phyloP scores from a whole-genome alignment of 92 coral and sea anemone genomes.

The Epizoanthus stellaris region DNA sequence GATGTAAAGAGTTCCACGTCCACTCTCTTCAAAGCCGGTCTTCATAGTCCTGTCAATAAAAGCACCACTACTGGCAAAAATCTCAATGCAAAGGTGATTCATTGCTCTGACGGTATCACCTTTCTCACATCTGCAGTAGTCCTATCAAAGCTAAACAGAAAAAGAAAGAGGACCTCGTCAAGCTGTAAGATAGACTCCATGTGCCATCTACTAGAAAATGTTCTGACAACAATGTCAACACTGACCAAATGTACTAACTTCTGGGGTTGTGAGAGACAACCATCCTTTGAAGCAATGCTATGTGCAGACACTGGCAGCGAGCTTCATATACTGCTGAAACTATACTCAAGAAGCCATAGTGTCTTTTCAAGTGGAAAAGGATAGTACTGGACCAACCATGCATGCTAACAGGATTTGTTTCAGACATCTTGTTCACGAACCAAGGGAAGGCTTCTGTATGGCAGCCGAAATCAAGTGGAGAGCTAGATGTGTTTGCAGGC shows the following conservation, averaged over 20 bases:
- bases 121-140: slow-evolving; percentile 58
- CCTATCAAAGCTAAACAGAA: slow-evolving; percentile 53
- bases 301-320: slow-evolving; percentile 51
- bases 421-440: slow-evolving; percentile 34
- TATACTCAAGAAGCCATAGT: slow-evolving; percentile 16
- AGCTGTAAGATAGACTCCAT: slow-evolving; percentile 41
- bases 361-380: slow-evolving; percentile 61
- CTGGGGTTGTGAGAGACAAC: too few relatives aligned
- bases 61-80: slow-evolving; percentile 14
- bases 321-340: slow-evolving; percentile 52
- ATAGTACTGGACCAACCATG: slow-evolving; percentile 65
- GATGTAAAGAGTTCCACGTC: slow-evolving; percentile 42
- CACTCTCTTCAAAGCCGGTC: slow-evolving; percentile 54
- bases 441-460: slow-evolving; percentile 57
- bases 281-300: slow-evolving; percentile 43
- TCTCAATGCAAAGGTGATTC: slow-evolving; percentile 55
- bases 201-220: slow-evolving; percentile 43
- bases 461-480: not conserved
- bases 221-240: not conserved
- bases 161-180: slow-evolving; percentile 58
- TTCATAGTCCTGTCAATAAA: slow-evolving; percentile 64
- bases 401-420: slow-evolving; percentile 54
- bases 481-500: not conserved
- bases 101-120: slow-evolving; percentile 49
- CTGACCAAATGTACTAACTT: slow-evolving; percentile 60